These are phyloP conservation scores for Spizaetus ornatus DNA, from an alignment of 2,113 vertebrate genomes.

Conservation along the genomic window DNA sequence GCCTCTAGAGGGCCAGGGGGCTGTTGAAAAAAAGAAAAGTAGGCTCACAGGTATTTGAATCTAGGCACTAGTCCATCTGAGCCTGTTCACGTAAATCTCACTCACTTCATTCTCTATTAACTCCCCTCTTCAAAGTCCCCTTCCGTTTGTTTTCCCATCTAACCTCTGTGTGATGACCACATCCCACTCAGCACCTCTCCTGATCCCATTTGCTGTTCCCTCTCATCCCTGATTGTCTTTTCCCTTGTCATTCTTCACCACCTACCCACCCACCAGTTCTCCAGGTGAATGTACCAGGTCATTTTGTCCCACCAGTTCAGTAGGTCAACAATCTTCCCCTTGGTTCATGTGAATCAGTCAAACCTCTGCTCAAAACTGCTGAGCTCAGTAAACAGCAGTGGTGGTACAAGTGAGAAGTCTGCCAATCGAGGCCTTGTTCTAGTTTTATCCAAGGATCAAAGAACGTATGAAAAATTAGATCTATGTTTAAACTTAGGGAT, in stretches of 20 bases:
- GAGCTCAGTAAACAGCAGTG: neutral
- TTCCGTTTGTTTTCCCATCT: neutral
- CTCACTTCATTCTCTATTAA: neutral
- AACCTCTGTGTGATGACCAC: neutral
- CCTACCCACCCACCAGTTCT: neutral
- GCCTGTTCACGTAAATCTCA: neutral
- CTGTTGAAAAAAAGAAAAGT: neutral
- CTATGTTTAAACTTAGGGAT: neutral
- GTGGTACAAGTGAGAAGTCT: neutral
- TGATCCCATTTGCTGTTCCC: neutral
- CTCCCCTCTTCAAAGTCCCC: neutral
- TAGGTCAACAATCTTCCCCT: neutral
- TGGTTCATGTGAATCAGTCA: neutral
- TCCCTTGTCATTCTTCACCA: neutral
- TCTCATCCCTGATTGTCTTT: neutral
- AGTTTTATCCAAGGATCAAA: neutral
- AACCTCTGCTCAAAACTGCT: neutral
- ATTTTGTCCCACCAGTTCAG: neutral
- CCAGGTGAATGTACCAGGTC: neutral
- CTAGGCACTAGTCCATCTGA: neutral
- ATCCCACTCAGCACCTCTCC: neutral
- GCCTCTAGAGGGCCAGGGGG: neutral
- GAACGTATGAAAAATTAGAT: neutral
- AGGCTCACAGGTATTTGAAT: neutral
- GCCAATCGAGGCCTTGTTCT: neutral